These are phyloP conservation scores for Drosophila kambysellisi DNA, from an alignment of 2,888 invertebrate genomes.

Conservation along the genomic window DNA sequence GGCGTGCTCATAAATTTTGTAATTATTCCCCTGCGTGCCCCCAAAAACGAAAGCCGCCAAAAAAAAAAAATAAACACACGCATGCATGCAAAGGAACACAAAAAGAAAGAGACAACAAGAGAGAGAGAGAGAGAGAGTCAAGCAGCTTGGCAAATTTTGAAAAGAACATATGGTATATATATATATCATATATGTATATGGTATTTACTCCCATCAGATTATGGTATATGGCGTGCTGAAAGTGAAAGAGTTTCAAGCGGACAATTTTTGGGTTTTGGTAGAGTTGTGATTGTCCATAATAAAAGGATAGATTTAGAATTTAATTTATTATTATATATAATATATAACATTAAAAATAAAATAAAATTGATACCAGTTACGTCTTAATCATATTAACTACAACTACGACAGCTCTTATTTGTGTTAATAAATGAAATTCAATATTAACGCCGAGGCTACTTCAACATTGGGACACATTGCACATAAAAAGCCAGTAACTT, in stretches of 20 bases:
- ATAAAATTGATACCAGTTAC: neutral
- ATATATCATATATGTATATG: neutral
- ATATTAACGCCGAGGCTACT: neutral
- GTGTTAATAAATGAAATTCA: neutral
- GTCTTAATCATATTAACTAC: neutral
- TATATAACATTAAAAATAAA: neutral
- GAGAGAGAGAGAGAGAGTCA: neutral
- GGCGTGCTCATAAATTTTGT: slow-evolving; percentile 78
- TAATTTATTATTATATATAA: neutral
- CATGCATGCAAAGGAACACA: slow-evolving; percentile 33
- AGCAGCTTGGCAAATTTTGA: slow-evolving; percentile 33
- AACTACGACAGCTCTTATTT: neutral
- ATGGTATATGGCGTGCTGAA: slow-evolving; percentile 30
- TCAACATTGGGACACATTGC: neutral
- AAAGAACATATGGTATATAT: slow-evolving; percentile 34
- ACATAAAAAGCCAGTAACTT: slow-evolving; percentile 8
- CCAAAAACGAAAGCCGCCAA: slow-evolving; percentile 46
- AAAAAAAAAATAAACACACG: slow-evolving; percentile 42
- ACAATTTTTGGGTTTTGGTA: neutral
- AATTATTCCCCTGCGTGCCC: slow-evolving; percentile 76
- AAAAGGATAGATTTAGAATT: neutral
- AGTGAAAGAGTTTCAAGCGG: slow-evolving; percentile 16
- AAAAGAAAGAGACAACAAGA: too few species aligned
- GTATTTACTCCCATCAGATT: slow-evolving; percentile 9
- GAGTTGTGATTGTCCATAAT: neutral